phyloP scores from a whole-genome alignment of 2,113 vertebrate species.

The Ammodytes marinus region DNA sequence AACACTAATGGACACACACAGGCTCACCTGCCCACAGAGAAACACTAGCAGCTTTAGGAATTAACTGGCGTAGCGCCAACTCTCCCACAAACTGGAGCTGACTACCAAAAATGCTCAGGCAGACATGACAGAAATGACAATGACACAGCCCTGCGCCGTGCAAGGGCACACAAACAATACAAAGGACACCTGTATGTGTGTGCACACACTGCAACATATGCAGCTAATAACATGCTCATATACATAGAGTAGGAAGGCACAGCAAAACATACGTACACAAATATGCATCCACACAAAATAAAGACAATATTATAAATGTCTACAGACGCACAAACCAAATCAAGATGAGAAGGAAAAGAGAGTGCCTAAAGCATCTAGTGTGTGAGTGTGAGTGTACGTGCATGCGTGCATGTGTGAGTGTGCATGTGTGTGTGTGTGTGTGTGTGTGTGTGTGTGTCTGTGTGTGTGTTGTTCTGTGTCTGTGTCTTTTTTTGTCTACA shows the following conservation, averaged over 20 bases:
- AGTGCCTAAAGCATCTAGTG: conserved; percentile 37
- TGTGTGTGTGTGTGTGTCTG: too few species aligned
- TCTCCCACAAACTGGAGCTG: conserved; percentile 62
- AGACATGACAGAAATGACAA: conserved; percentile 75
- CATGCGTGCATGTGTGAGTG: not conserved
- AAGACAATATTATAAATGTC: conserved; percentile 32
- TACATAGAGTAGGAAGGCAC: not conserved
- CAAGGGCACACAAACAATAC: conserved; percentile 51
- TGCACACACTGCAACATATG: not conserved
- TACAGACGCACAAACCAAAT: conserved; percentile 45
- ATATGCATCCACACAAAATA: conserved; percentile 4
- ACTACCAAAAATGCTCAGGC: conserved; percentile 65
- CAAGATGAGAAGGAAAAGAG: conserved; percentile 41
- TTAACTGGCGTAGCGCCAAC: conserved; percentile 64
- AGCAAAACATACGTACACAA: not conserved
- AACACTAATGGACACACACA: conserved; percentile 31
- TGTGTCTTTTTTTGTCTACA: too few species aligned
- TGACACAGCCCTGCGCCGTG: conserved; percentile 44
- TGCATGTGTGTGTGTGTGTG: not conserved
- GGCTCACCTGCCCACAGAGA: conserved; percentile 28
- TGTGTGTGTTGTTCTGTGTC: too few species aligned
- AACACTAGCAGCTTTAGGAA: conserved; percentile 64
- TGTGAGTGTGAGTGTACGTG: not conserved
- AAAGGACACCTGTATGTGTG: conserved; percentile 44
- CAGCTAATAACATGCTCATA: not conserved